Evolutionary conservation across 2,888 invertebrate species (phyloP).

Genomic region (Homarus gammarus): DNA sequence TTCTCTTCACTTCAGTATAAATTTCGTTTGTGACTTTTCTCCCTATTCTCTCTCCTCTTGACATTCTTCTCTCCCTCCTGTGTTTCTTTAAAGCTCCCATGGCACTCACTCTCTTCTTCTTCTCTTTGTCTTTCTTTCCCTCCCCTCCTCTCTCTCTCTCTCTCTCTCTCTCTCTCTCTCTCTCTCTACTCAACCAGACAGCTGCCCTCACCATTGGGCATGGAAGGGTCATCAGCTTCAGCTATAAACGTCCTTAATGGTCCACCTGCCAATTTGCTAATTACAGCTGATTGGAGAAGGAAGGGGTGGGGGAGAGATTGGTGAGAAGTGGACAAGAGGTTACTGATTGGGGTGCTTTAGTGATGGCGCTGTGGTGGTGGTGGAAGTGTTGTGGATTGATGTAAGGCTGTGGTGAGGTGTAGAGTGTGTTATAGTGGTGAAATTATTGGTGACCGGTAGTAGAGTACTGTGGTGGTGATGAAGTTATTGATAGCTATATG

Average conservation of each 20-base stretch:
- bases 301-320: background rate
- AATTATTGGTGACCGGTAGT: background rate
- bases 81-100: too few species aligned
- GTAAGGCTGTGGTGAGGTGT: background rate
- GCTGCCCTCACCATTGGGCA: background rate
- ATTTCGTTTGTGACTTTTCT: too few species aligned
- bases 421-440: too few species aligned
- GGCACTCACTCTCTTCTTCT: too few species aligned
- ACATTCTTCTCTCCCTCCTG: too few species aligned
- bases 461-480: background rate
- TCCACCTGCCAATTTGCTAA: constrained; percentile 4
- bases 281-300: constrained; percentile 11
- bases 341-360: too few species aligned
- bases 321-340: background rate
- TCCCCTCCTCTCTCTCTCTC: background rate
- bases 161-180: background rate
- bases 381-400: background rate
- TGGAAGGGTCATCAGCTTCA: background rate
- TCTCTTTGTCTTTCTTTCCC: background rate
- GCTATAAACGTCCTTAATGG: constrained; percentile 4
- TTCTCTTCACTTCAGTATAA: too few species aligned
- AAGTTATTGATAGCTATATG: background rate
- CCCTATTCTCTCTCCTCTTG: too few species aligned
- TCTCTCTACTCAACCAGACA: background rate
- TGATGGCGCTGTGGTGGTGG: background rate